A percentile compares a stretch with the other conserved stretches of the same genome.
Conservation (phyloP, 2,797 vertebrate species). For the Chaetodon trifasciatus region DNA sequence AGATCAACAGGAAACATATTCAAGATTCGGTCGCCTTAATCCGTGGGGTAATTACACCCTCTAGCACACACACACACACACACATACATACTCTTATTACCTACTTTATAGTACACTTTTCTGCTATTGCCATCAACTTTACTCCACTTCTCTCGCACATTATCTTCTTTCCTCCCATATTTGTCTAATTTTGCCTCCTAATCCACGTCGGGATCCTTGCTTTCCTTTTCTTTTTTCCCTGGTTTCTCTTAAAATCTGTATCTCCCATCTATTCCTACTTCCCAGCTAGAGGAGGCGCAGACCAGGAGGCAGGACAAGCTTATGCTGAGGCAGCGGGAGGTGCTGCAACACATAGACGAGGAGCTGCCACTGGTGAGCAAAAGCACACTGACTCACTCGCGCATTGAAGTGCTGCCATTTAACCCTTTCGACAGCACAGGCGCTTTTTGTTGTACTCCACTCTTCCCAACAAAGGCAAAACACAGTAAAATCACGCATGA, state of each 20-base stretch:
- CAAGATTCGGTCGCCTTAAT: slow-evolving; percentile 88
- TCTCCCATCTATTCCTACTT: not conserved
- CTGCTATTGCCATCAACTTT: slow-evolving; percentile 23
- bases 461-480: not conserved
- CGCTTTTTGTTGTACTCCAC: not conserved
- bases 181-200: not conserved
- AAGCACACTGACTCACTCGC: not conserved
- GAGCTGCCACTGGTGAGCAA: slow-evolving; percentile 86
- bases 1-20: slow-evolving; percentile 93
- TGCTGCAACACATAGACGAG: slow-evolving; percentile 86
- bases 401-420: not conserved
- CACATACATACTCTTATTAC: slow-evolving; percentile 14
- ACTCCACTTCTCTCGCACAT: slow-evolving; percentile 4
- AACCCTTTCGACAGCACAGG: not conserved
- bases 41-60: slow-evolving; percentile 83
- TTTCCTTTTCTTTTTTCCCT: not conserved
- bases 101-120: slow-evolving; percentile 21
- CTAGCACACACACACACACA: not conserved
- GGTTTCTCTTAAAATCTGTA: not conserved
- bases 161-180: slow-evolving; percentile 3
- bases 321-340: slow-evolving; percentile 80
- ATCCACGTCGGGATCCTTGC: not conserved
- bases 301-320: slow-evolving; percentile 88
- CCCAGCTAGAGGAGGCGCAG: slow-evolving; percentile 90
- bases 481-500: rapidly evolving